Percentiles rank a stretch among this genome's conserved stretches.
Evolutionary conservation across 1,140 invertebrate species (phyloP).

Genomic region (Monomorium pharaonis): DNA sequence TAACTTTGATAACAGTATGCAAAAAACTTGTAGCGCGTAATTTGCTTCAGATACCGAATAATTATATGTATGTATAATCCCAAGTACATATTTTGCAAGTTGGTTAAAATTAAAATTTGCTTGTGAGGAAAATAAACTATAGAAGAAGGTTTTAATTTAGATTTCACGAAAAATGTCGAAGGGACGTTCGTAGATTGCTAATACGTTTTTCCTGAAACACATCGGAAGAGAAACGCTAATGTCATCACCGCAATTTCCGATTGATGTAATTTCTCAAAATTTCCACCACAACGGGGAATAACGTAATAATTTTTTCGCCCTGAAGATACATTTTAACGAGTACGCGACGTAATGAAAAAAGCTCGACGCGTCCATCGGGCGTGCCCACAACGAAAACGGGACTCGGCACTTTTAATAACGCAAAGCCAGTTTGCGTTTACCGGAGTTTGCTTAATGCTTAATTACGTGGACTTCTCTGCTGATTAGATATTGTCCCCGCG

Average conservation of each 20-base stretch:
- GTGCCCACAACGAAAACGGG: not conserved
- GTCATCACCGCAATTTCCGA: not conserved
- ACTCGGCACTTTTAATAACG: constrained; percentile 66
- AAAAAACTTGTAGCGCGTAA: not conserved
- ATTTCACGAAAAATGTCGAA: not conserved
- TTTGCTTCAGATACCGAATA: not conserved
- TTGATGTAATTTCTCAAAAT: constrained; percentile 41
- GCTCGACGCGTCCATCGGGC: constrained; percentile 24
- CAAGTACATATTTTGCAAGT: not conserved
- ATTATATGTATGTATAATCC: not conserved
- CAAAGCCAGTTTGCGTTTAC: constrained; percentile 68
- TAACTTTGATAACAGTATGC: not conserved
- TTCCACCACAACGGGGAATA: not conserved
- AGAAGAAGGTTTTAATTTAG: not conserved
- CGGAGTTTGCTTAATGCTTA: constrained; percentile 69
- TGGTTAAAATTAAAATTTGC: not conserved
- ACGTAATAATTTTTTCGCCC: constrained; percentile 1
- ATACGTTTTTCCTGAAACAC: not conserved
- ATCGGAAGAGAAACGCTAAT: not conserved
- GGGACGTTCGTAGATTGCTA: not conserved
- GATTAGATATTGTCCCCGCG: constrained; percentile 69
- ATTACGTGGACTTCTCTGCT: constrained; percentile 65
- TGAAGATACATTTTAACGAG: constrained; percentile 53
- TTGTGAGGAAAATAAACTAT: not conserved
- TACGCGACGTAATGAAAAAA: constrained; percentile 48